A percentile compares a stretch with the other conserved stretches of the same genome.
Evolutionary conservation across 2,113 vertebrate species (phyloP).

Genomic region (Brachyhypopomus occidentalis): DNA sequence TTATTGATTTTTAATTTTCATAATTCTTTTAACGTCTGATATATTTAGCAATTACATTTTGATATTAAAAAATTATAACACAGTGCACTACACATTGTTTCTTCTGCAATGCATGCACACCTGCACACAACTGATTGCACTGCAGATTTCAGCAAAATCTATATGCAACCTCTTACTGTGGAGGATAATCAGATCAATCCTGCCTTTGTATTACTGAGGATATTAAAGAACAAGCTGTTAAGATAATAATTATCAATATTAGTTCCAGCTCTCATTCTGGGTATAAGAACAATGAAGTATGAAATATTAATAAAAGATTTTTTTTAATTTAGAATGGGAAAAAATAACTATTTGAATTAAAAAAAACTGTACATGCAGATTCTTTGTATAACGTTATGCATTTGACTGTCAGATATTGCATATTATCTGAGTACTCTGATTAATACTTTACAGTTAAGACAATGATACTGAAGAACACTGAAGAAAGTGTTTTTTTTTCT

Average conservation of each 20-base stretch:
- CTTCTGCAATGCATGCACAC: slow-evolving; percentile 1
- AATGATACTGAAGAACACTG: too few relatives aligned
- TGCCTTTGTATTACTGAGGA: neutral
- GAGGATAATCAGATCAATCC: too few relatives aligned
- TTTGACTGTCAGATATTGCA: too few relatives aligned
- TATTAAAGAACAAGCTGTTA: neutral
- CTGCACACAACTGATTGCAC: neutral
- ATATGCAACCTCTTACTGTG: neutral
- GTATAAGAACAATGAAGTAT: neutral
- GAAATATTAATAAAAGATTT: neutral
- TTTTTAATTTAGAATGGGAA: neutral
- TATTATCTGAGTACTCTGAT: too few relatives aligned
- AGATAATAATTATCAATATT: neutral
- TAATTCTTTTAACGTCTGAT: neutral
- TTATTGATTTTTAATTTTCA: too few relatives aligned
- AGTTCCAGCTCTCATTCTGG: neutral
- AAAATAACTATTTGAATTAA: neutral
- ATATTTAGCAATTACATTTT: neutral
- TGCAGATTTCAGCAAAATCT: neutral
- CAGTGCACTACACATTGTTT: neutral
- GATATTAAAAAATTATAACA: neutral
- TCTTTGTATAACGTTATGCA: too few relatives aligned
- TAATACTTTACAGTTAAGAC: too few relatives aligned
- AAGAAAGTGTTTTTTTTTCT: too few relatives aligned
- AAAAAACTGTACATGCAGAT: neutral